Evolutionary conservation across 2,888 invertebrate genomes (phyloP), one percentile per base, ranked within the genome.

Genomic region (Dendrolimus pini): DNA sequence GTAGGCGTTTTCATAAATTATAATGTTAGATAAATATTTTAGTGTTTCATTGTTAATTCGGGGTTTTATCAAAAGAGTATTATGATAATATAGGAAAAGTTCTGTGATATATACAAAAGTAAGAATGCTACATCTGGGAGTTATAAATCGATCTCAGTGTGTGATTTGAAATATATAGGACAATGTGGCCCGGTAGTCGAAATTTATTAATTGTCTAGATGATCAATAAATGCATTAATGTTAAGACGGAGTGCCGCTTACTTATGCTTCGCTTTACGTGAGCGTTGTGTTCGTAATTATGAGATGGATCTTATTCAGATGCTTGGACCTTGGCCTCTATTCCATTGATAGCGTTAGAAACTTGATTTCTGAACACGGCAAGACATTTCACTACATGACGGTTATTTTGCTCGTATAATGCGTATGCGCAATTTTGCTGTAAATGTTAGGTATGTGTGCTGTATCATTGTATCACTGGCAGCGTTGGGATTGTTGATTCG

Each of bases 41-140:
- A 68, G 64, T 64, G 62, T 63, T 68, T 78, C 72, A 66, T 71
- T 63, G 65, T 71, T 67, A 70, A 68, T 69, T 70, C 74, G 70
- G 71, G 69, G 71, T 68, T 77, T 69, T 72, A 79, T 78, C 71
- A 77, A 80, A 80, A 70, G 68, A 86, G 86, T 88, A 88, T 89
- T 88, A 87, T 82, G 80, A 75, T 85, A 82, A 77, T 81, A 80
- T 83, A 87, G 82, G 77, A 79, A 84, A 85, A 82, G 81, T 85
- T 82, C 89, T 89, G 89, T 89, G 89, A 89, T 89, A 89, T 81
- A 80, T 78, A 78, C 79, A 79, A 75, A 78, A 77, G 79, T 87
- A 85, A 85, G 83, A 72, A 70, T 73, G 77, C 76, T 82, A 85
- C 82, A 85, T 82, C 87, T 83, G 86, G 85, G 83, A 81, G 83